Evolutionary conservation across 53 echinoderm and acorn worm genomes (phyloP), one percentile per base, ranked within the genome.

Genomic region (Apostichopus leukothele): DNA sequence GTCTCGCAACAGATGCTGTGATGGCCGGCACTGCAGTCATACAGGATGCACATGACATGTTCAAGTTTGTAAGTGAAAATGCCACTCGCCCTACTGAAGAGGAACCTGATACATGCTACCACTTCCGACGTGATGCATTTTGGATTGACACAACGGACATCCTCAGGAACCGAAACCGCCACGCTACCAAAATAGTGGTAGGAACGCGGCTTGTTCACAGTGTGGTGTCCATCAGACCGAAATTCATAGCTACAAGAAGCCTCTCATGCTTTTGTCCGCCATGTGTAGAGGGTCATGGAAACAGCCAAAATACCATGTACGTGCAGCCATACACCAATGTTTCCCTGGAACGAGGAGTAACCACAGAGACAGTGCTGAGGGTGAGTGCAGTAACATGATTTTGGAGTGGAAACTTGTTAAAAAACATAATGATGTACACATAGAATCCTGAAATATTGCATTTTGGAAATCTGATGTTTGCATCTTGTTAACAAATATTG

Each of bases 1-100:
- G 80, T 12, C 88, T 87, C 4, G 90, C 90, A 3, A 88, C 94
- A 87, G 88, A 90, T 90, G 92, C 93, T n/a, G 91, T 93, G 6
- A 93, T 91, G 89, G 67, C 93, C 77, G 91, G 93, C 19, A 87
- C 14, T 55, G 93, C 52, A 51, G 66, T 91, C 50, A 88, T 91
- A 18, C 23, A 51, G 9, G 84, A 93, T 93, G 93, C 93, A 51
- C 59, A 75, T 53, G 93, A 93, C 75, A 7, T 93, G 55, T 91
- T 26, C 89, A 12, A 18, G 66, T 89, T n/a, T 80, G 68, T 83
- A 21, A 52, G 63, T 50, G n/a, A 90, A 23, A 73, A 67, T 19
- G 16, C 60, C 55, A 74, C 88, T 20, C 78, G 66, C 50, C 83
- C 88, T 39, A 83, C 87, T 73, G 76, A 75, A 59, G 86, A 75